These are phyloP conservation scores for Cotesia chilonis DNA, from an alignment of 1,140 invertebrate species.

Conservation along the genomic window DNA sequence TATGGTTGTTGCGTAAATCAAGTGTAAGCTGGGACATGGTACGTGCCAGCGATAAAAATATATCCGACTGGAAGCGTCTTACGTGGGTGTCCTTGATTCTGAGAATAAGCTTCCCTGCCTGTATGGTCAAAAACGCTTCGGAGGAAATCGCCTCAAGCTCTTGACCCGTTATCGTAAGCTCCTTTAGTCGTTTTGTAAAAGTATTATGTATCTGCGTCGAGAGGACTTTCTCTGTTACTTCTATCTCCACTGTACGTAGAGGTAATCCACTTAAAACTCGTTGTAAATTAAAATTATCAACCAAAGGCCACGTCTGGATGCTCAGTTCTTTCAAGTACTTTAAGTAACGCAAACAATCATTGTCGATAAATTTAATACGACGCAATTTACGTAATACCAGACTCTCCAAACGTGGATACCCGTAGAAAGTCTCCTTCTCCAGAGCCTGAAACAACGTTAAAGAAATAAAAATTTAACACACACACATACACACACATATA, in stretches of 20 bases:
- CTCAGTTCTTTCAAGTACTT: conserved; percentile 69
- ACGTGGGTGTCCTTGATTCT: conserved; percentile 80
- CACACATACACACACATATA: background rate
- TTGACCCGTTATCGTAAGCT: conserved; percentile 80
- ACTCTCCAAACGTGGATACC: conserved; percentile 61
- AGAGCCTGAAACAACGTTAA: conserved; percentile 65
- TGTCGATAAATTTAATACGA: conserved; percentile 67
- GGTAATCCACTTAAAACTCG: conserved; percentile 68
- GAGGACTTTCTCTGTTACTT: conserved; percentile 76
- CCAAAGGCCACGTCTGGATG: conserved; percentile 74
- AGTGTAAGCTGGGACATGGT: conserved; percentile 79
- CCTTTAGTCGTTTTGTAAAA: conserved; percentile 78
- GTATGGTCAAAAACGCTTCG: conserved; percentile 73
- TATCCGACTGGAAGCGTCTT: conserved; percentile 77
- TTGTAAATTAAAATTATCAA: conserved; percentile 73
- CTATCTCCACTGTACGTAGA: conserved; percentile 73
- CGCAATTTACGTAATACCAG: conserved; percentile 62
- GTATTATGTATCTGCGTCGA: conserved; percentile 77
- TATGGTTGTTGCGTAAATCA: conserved; percentile 83
- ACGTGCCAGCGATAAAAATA: conserved; percentile 79
- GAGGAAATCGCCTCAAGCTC: conserved; percentile 75
- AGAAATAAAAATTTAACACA: background rate
- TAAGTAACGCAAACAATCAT: conserved; percentile 71
- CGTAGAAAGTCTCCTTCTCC: conserved; percentile 66
- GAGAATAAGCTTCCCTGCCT: conserved; percentile 76